Evolutionary conservation across 2,113 vertebrate species (phyloP).

Genomic region (Podocnemis expansa): DNA sequence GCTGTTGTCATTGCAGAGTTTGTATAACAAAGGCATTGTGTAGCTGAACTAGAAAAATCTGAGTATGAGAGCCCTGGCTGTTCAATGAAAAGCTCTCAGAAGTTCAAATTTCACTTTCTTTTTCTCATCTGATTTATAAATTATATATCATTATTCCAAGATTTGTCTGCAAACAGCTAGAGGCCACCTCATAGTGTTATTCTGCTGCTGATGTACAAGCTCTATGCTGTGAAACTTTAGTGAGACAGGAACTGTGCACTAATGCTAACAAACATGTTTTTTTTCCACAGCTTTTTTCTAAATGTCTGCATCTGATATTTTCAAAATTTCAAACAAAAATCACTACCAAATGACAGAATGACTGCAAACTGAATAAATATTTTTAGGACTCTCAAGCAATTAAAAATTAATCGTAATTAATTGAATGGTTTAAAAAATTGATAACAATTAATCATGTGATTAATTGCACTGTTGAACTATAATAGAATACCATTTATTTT

Average conservation of each 20-base stretch:
- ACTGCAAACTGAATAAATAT: background rate
- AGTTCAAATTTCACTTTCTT: background rate
- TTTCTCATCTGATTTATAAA: background rate
- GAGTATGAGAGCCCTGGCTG: background rate
- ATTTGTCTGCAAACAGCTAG: background rate
- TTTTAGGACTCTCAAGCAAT: too few species aligned
- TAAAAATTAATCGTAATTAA: too few species aligned
- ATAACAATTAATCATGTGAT: too few species aligned
- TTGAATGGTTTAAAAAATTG: too few species aligned
- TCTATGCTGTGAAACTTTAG: background rate
- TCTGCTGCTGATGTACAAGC: background rate
- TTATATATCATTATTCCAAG: background rate
- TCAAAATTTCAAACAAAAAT: slow-evolving; percentile 15
- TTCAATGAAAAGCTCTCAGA: background rate
- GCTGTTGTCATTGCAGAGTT: background rate
- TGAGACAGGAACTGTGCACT: background rate
- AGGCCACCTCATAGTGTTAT: background rate
- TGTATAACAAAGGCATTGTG: background rate
- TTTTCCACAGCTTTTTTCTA: background rate
- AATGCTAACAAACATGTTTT: background rate
- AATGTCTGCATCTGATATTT: background rate
- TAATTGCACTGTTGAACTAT: too few species aligned
- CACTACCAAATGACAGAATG: background rate
- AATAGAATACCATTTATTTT: too few species aligned
- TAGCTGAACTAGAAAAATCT: background rate